Percentiles rank a stretch among this genome's conserved stretches.
phyloP scores from a whole-genome alignment of 2,888 invertebrate species.

The Acanthosepion esculentum region DNA sequence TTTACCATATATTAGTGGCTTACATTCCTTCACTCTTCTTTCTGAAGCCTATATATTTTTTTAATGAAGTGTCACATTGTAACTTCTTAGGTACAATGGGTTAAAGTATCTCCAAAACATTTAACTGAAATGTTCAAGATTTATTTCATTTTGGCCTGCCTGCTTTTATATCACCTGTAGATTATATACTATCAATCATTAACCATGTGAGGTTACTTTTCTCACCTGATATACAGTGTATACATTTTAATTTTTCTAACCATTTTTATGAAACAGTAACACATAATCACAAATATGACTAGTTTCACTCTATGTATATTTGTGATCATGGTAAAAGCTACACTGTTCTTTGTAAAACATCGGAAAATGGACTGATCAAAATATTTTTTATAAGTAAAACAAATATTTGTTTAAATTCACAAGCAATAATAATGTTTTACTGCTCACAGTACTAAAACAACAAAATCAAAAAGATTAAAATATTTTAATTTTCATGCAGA shows the following conservation, averaged over 20 bases:
- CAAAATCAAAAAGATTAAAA: constrained; percentile 4
- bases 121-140: not conserved
- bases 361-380: not conserved
- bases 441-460: not conserved
- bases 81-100: not conserved
- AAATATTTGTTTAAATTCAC: not conserved
- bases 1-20: not conserved
- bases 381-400: not conserved
- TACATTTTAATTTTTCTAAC: not conserved
- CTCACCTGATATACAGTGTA: not conserved
- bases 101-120: not conserved
- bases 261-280: not conserved
- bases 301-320: not conserved
- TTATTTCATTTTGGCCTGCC: not conserved
- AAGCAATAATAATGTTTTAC: not conserved
- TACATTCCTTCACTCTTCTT: not conserved
- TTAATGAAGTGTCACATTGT: not conserved
- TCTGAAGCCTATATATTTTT: not conserved
- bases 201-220: not conserved
- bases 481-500: not conserved
- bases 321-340: not conserved
- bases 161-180: not conserved
- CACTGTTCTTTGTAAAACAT: not conserved
- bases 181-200: not conserved
- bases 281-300: not conserved